A percentile compares a stretch with the other conserved stretches of the same genome.
Conservation (phyloP, 1,140 invertebrate species). For the Sipha flava region DNA sequence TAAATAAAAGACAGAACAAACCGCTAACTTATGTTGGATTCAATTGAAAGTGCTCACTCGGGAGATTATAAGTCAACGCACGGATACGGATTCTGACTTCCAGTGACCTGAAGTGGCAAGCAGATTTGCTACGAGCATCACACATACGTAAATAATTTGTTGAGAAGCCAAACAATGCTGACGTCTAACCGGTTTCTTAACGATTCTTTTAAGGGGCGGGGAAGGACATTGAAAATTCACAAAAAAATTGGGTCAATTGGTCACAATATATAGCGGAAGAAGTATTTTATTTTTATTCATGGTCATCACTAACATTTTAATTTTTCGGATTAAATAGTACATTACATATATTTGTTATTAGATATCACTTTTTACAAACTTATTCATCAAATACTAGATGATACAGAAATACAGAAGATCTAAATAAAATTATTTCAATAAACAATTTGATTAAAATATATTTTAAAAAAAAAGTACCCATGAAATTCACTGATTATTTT, state of each 20-base stretch:
- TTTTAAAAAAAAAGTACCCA: no score
- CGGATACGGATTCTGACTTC: not conserved
- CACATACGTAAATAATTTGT: not conserved
- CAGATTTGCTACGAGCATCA: not conserved
- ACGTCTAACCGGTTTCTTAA: slow-evolving; percentile 4
- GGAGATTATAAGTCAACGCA: not conserved
- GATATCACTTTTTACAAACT: no score
- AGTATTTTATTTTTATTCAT: not conserved
- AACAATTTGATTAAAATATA: no score
- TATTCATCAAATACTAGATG: no score
- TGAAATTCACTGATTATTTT: no score
- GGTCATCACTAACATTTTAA: not conserved
- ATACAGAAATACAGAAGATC: no score
- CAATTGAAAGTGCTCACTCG: not conserved
- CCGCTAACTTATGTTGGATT: not conserved
- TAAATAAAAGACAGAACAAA: no score
- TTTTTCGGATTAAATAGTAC: not conserved
- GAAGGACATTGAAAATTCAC: slow-evolving; percentile 21
- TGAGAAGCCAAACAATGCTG: not conserved
- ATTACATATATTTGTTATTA: no score
- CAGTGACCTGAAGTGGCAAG: no score
- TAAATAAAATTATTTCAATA: no score
- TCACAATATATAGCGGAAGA: not conserved
- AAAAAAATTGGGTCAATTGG: slow-evolving; percentile 29
- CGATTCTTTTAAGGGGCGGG: not conserved